A percentile compares a stretch with the other conserved stretches of the same genome.
phyloP scores from a whole-genome alignment of 30 jellyfish, hydroid and myxozoan genomes.

The Aurelia sp. region DNA sequence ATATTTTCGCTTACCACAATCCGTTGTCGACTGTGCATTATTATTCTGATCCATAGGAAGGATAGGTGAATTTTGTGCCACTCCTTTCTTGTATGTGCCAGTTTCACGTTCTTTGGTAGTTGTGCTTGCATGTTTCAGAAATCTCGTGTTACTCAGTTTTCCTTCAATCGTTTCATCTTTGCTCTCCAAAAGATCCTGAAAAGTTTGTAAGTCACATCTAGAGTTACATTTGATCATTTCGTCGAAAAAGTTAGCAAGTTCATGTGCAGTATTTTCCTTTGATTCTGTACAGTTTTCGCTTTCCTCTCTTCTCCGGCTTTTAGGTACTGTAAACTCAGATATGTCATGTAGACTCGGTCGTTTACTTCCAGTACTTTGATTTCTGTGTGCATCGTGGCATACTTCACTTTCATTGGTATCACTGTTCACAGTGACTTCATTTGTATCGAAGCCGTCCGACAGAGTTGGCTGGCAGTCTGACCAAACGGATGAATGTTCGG shows the following conservation, averaged over 20 bases:
- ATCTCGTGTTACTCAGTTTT: background rate
- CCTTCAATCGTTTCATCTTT: background rate
- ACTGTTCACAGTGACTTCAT: background rate
- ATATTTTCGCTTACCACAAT: too few species aligned
- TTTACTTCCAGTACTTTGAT: background rate
- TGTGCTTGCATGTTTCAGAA: slow-evolving; percentile 49
- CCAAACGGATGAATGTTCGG: slow-evolving; percentile 49
- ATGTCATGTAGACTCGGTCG: background rate
- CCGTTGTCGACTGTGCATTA: too few species aligned
- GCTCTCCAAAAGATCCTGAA: slow-evolving; percentile 37
- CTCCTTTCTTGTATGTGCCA: background rate
- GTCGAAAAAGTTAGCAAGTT: slow-evolving; percentile 25
- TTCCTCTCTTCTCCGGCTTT: background rate
- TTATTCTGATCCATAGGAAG: too few species aligned
- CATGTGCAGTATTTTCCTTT: background rate
- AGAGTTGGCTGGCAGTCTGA: slow-evolving; percentile 27
- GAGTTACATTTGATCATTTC: slow-evolving; percentile 8
- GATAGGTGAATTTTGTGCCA: too few species aligned
- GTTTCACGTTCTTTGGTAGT: background rate
- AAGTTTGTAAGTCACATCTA: slow-evolving; percentile 43
- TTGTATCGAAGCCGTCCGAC: background rate
- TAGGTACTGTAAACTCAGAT: background rate
- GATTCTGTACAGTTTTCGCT: background rate
- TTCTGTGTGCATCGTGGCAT: background rate
- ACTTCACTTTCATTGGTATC: background rate